Evolutionary conservation across 2,888 invertebrate species (phyloP).

Genomic region (Amiota minor): DNA sequence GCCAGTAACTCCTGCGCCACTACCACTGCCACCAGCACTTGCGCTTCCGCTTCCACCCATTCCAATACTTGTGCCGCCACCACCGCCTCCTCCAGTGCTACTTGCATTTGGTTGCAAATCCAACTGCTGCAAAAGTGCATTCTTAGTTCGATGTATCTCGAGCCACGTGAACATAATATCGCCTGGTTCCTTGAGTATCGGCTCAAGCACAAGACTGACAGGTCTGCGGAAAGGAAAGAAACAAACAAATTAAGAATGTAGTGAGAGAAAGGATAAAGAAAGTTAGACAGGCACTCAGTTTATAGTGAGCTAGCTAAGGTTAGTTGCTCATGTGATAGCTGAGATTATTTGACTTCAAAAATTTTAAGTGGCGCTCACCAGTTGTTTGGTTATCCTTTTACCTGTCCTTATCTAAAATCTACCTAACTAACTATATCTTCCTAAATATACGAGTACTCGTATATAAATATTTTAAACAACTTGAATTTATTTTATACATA

Average conservation of each 20-base stretch:
- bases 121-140: slow-evolving; percentile 78
- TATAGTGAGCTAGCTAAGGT: neutral
- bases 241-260: neutral
- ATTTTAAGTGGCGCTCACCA: slow-evolving; percentile 9
- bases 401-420: too few relatives aligned
- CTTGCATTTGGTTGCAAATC: slow-evolving; percentile 72
- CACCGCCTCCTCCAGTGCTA: slow-evolving; percentile 52
- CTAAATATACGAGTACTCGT: slow-evolving; percentile 3
- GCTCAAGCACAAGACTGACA: slow-evolving; percentile 80
- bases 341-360: slow-evolving; percentile 18
- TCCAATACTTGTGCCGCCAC: slow-evolving; percentile 33
- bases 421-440: too few relatives aligned
- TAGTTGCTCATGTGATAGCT: too few relatives aligned
- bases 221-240: slow-evolving; percentile 70
- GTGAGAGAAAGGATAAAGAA: neutral
- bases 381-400: too few relatives aligned
- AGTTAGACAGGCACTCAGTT: slow-evolving; percentile 21
- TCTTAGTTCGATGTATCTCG: slow-evolving; percentile 80
- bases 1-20: slow-evolving; percentile 31
- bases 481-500: too few relatives aligned
- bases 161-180: slow-evolving; percentile 86
- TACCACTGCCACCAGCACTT: slow-evolving; percentile 32
- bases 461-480: slow-evolving; percentile 11
- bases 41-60: slow-evolving; percentile 27
- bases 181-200: slow-evolving; percentile 82